Base-by-base conservation (phyloP, 2,888 invertebrate species). In the Pasiphila rectangulata region DNA sequence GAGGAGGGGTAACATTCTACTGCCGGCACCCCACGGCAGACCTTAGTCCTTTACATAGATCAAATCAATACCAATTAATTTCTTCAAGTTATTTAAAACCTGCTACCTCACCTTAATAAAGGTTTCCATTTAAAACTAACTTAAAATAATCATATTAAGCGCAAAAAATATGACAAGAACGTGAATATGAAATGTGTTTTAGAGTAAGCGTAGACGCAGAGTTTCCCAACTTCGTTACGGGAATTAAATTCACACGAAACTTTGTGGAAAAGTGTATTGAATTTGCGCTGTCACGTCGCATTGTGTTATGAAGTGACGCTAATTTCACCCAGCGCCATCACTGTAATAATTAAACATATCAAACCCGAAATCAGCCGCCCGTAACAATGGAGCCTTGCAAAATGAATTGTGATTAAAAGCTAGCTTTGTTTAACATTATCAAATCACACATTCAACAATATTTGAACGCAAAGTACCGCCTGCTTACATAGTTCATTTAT, bases 181-280 rank as follows among this genome's bases (percentile, higher is more conserved):
- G 50, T 53, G 40, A 61, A 63, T 55, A 53, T 47, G 41, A 40
- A 55, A 55, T 66, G 63, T 66, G 64, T 63, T 63, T 72, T 69
- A 64, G 69, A 66, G 57, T 67, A 67, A 66, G 63, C 58, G 67
- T 59, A 57, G 63, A 64, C 66, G 56, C 59, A 59, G 75, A 75
- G 74, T 77, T 77, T 51, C 49, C 57, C 63, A 82, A 78, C 75
- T 75, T 77, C 58, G 54, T 67, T 59, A 64, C 54, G 67, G 55
- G 71, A 79, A 80, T 77, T 79, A 63, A 79, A 79, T 79, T 79
- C 73, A 77, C 71, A 72, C 54, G 56, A 55, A 81, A 81, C 77
- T 79, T 81, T 76, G 75, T 67, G 61, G 65, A 75, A 76, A 75
- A 79, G 67, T 76, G 68, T 75, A 72, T 74, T 63, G 64, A 77